Evolutionary conservation across 1,140 invertebrate species (phyloP).

Genomic region (Polypedilum pembai): DNA sequence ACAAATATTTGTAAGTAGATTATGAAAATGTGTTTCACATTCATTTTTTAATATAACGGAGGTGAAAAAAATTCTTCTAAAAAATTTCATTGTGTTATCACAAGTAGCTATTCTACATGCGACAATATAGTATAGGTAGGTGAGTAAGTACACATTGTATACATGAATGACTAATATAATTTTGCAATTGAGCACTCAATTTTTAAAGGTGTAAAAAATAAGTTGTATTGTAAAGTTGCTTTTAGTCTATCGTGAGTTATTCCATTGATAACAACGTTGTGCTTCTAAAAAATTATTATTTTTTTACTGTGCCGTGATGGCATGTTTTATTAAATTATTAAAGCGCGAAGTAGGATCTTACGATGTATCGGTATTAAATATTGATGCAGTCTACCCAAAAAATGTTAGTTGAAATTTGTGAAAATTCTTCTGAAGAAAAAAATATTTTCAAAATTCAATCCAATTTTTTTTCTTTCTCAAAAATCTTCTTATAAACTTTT

Average conservation of each 20-base stretch:
- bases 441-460: too few species aligned
- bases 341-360: neutral
- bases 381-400: neutral
- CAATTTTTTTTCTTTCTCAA: neutral
- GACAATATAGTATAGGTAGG: neutral
- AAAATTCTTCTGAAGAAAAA: neutral
- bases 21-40: conserved; percentile 13
- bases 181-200: too few species aligned
- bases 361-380: neutral
- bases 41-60: neutral
- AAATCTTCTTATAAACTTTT: neutral
- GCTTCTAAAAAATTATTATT: neutral
- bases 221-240: neutral
- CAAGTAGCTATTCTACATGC: neutral
- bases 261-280: neutral
- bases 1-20: conserved; percentile 14
- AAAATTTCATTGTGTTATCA: conserved; percentile 3
- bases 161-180: neutral
- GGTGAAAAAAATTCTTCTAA: neutral
- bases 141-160: neutral
- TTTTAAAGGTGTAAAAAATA: conserved; percentile 1
- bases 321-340: neutral
- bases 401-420: neutral
- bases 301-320: neutral
- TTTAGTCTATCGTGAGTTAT: conserved; percentile 5